A percentile compares a stretch with the other conserved stretches of the same genome.
Conservation (phyloP, 2,113 vertebrate species). For the Clupea harengus region DNA sequence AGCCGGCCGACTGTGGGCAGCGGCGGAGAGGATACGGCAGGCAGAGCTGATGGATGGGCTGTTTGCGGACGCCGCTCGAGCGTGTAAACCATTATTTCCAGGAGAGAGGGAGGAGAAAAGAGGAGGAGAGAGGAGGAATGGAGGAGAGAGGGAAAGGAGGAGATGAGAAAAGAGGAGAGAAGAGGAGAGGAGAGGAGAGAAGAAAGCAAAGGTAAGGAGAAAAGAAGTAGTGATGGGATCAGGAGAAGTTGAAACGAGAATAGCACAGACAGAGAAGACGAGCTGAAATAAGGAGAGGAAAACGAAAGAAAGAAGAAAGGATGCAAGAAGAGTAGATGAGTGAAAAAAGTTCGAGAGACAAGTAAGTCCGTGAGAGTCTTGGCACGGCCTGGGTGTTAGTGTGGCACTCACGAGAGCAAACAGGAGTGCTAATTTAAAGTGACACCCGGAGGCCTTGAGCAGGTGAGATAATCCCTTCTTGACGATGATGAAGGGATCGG, state of each 20-base stretch:
- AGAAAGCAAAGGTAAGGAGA: constrained; percentile 3
- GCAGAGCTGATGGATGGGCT: constrained; percentile 65
- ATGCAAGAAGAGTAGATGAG: neutral
- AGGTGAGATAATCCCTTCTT: constrained; percentile 42
- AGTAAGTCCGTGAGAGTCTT: neutral
- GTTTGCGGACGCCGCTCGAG: constrained; percentile 70
- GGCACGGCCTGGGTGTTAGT: constrained; percentile 20
- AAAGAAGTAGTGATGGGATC: constrained; percentile 7
- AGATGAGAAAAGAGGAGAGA: neutral
- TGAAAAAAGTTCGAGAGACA: neutral
- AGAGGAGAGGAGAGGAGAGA: neutral
- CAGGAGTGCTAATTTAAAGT: constrained; percentile 50
- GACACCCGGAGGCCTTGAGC: constrained; percentile 43
- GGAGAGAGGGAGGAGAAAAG: constrained; percentile 46
- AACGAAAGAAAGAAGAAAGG: neutral
- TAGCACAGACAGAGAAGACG: neutral
- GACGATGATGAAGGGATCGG: constrained; percentile 9
- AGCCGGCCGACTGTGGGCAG: too few relatives aligned
- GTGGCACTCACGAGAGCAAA: constrained; percentile 36
- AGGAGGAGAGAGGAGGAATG: constrained; percentile 41
- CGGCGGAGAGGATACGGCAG: constrained; percentile 51
- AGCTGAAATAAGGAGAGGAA: neutral
- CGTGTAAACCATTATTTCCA: constrained; percentile 71
- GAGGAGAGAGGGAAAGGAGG: neutral
- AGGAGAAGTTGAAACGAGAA: neutral